These are phyloP conservation scores for Lepus europaeus DNA, from an alignment of 2,113 vertebrate genomes.

Conservation along the genomic window DNA sequence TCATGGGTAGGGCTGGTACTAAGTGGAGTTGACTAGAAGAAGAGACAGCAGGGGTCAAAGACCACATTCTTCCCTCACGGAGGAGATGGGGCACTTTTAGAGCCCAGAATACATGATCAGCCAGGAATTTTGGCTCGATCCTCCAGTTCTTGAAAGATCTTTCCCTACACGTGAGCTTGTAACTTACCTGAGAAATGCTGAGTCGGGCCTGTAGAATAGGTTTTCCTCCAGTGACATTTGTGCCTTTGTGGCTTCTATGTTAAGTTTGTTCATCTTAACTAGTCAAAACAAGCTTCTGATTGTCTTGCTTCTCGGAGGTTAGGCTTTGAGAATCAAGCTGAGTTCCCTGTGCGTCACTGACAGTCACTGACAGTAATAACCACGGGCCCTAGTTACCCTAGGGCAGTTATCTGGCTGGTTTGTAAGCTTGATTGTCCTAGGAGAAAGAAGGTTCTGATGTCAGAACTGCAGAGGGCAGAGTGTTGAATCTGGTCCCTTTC, in stretches of 20 bases:
- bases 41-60: neutral
- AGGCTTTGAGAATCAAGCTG: slow-evolving; percentile 60
- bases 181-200: slow-evolving; percentile 13
- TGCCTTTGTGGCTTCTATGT: slow-evolving; percentile 53
- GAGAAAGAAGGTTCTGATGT: slow-evolving; percentile 79
- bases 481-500: slow-evolving; percentile 48
- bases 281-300: slow-evolving; percentile 63
- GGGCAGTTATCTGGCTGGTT: slow-evolving; percentile 76
- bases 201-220: neutral
- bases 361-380: slow-evolving; percentile 74
- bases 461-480: slow-evolving; percentile 65
- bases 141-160: slow-evolving; percentile 1
- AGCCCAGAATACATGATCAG: neutral
- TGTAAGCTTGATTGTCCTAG: slow-evolving; percentile 63
- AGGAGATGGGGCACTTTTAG: neutral
- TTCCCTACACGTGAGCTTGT: neutral
- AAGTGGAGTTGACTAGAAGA: neutral
- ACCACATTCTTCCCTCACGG: neutral
- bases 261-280: slow-evolving; percentile 49
- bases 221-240: slow-evolving; percentile 5
- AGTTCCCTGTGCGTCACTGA: slow-evolving; percentile 60
- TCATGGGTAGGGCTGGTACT: neutral
- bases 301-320: slow-evolving; percentile 39
- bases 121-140: neutral
- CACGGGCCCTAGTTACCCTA: slow-evolving; percentile 72